Base-by-base conservation (phyloP, 2,113 vertebrate species). In the Fregata magnificens region DNA sequence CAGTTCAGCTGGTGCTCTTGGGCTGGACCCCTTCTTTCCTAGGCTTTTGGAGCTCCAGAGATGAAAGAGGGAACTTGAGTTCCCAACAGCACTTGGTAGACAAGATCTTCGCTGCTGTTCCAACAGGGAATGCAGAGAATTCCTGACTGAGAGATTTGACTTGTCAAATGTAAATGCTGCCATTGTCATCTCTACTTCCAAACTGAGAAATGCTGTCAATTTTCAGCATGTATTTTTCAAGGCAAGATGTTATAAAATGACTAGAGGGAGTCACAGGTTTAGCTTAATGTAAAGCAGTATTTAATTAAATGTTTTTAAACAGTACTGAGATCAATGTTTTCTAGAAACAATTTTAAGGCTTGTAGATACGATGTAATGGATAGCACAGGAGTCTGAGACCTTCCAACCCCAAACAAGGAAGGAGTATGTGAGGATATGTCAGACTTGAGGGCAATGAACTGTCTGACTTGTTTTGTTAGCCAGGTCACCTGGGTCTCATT, bases 141-240 rank as follows among this genome's bases (percentile, higher is more conserved):
- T 95, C 56, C 45, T 95, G 66, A 52, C 22, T 81, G 44, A 93
- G 79, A 72, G 31, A 84, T 80, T 82, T 96, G 78, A 79, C 77
- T 88, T 95, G 58, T 94, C 85, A 94, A 72, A 94, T 70, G 20
- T 66, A 90, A 95, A 69, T 93, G 50, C 69, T 90, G 50, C 88
- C 74, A 69, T 96, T 96, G 78, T 80, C 59, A 74, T 92, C 72
- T 91, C 62, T 85, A 65, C 58, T 89, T 79, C 74, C 34, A 58
- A 90, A 44, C 15, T 79, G 55, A 95, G 69, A 81, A 67, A 81
- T 69, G 10, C 25, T 58, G 6, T 83, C 34, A 77, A 36, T 85
- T 95, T 88, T 20, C 45, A 87, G 38, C 6, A 40, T 74, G 19
- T 59, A 49, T 74, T 93, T 95, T 94, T 94, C 40, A 90, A 73